Base-by-base conservation (phyloP, 2,888 invertebrate species). In the Morpho helenor region DNA sequence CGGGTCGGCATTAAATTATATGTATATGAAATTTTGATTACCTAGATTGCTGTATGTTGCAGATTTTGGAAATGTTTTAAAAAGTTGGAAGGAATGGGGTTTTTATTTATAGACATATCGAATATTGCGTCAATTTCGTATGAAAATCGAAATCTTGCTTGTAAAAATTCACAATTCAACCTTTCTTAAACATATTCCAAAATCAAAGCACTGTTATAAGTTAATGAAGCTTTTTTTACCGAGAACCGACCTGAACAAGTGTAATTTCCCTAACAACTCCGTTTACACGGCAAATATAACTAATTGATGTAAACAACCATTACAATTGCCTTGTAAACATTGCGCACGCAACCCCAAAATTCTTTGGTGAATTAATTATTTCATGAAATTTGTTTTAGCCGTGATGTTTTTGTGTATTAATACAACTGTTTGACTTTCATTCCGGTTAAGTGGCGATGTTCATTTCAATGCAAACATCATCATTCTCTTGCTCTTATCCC, bases 251-350 rank as follows among this genome's bases (percentile, higher is more conserved):
- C 78, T 78, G 57, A 66, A 63, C 67, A 68, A 31, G 31, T 31
- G 31, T 74, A 78, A 80, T 80, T 83, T 81, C 69, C 70, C 65
- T 73, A 73, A 77, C 75, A 76, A 74, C 70, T 65, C 68, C 67
- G 73, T 73, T 72, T 70, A 70, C 71, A 69, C 71, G 66, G 70
- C 75, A 77, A 80, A 80, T 72, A 73, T 70, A 69, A 67, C 75
- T 82, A 82, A 84, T 83, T 82, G 81, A 70, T 73, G 80, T 76
- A 71, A 69, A 64, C 74, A 73, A 74, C 78, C 74, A 76, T 76
- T 75, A 74, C 70, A 75, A 70, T 76, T 70, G 62, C 49, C 62
- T 60, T 66, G 74, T 75, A 63, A 63, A 60, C 72, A 79, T 75
- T 72, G 74, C 51, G 57, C 66, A 67, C 64, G 64, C 61, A 52